Percentiles rank a stretch among this genome's conserved stretches.
These are phyloP conservation scores for Pegea sp. DNA, from an alignment of 23 tunicate species.

Conservation along the genomic window DNA sequence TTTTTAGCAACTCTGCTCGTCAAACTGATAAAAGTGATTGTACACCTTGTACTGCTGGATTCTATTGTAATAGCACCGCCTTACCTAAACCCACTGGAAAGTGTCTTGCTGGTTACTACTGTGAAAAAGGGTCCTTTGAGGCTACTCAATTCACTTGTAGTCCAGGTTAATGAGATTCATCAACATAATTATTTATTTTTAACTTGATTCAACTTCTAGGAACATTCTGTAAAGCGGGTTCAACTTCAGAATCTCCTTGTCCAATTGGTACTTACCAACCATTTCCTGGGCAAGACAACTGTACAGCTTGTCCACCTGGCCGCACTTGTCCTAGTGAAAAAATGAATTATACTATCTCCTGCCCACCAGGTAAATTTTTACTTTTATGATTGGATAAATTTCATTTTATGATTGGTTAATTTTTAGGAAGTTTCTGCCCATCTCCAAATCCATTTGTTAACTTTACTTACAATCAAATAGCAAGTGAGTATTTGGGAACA, in stretches of 20 bases:
- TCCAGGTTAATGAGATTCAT: constrained; percentile 11
- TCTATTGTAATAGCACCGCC: constrained; percentile 46
- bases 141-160: constrained; percentile 12
- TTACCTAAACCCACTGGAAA: constrained; percentile 43
- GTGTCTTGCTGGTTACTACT: constrained; percentile 56
- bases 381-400: neutral
- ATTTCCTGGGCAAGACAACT: constrained; percentile 3
- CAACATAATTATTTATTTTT: neutral
- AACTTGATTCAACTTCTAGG: constrained; percentile 10
- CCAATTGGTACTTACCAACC: constrained; percentile 84
- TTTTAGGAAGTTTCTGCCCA: constrained; percentile 73
- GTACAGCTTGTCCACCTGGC: constrained; percentile 74
- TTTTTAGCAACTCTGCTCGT: constrained; percentile 26
- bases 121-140: constrained; percentile 19
- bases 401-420: neutral
- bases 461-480: constrained; percentile 20
- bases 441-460: constrained; percentile 27
- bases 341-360: constrained; percentile 26
- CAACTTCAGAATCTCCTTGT: constrained; percentile 13
- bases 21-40: constrained; percentile 68
- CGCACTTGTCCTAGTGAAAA: constrained; percentile 46
- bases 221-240: constrained; percentile 27
- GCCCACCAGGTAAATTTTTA: constrained; percentile 42
- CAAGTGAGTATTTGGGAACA: constrained; percentile 32
- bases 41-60: constrained; percentile 62